A percentile compares a stretch with the other conserved stretches of the same genome.
Evolutionary conservation across 2,888 invertebrate genomes (phyloP).

Genomic region (Drosophila falleni): DNA sequence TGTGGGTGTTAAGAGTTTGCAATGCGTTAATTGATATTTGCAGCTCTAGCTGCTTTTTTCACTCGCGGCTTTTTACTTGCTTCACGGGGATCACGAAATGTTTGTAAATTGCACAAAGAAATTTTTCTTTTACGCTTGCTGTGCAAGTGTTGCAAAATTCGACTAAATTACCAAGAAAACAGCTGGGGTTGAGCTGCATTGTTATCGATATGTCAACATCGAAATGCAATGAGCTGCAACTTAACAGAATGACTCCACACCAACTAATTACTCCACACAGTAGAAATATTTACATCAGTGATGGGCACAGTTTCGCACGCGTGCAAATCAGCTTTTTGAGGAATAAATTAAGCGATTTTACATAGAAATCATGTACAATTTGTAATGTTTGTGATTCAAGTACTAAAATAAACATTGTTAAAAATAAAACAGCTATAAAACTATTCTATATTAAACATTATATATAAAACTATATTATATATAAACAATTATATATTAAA

Average conservation of each 20-base stretch:
- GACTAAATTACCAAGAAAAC: slow-evolving; percentile 39
- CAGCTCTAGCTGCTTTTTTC: slow-evolving; percentile 55
- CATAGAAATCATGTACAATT: too few species aligned
- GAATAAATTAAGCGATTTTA: too few species aligned
- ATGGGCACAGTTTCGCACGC: too few species aligned
- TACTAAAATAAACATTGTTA: too few species aligned
- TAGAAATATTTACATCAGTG: background rate
- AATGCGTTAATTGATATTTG: slow-evolving; percentile 26
- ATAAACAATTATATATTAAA: too few species aligned
- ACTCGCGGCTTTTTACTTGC: slow-evolving; percentile 48
- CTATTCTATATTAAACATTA: too few species aligned
- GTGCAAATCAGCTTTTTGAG: too few species aligned
- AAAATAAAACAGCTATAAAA: too few species aligned
- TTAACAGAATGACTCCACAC: slow-evolving; percentile 32
- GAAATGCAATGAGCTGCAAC: slow-evolving; percentile 3
- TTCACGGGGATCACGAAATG: slow-evolving; percentile 48
- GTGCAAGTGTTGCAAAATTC: slow-evolving; percentile 58
- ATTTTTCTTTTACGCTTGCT: slow-evolving; percentile 64
- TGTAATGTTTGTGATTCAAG: too few species aligned
- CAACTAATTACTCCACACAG: slow-evolving; percentile 4
- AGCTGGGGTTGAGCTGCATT: slow-evolving; percentile 53
- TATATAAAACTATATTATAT: too few species aligned
- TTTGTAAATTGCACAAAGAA: slow-evolving; percentile 67
- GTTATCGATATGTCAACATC: slow-evolving; percentile 40
- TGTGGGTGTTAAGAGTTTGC: slow-evolving; percentile 12